phyloP scores from a whole-genome alignment of 2,888 invertebrate species.

The Drosophila subquinaria region DNA sequence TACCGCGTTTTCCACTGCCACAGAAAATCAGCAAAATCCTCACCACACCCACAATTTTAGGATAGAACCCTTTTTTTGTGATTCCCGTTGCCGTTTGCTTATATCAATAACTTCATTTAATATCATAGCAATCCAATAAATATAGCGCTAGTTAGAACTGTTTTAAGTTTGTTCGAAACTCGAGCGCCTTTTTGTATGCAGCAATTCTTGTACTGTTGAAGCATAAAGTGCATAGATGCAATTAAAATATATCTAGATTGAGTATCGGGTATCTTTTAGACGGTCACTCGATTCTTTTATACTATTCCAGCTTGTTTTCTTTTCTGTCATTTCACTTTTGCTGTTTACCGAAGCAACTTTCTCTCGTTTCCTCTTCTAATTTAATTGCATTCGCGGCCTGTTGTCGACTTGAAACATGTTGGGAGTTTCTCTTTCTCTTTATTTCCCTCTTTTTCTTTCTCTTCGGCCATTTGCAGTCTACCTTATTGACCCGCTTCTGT shows the following conservation, averaged over 20 bases:
- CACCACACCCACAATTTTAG: too few species aligned
- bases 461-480: neutral
- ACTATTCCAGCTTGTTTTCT: neutral
- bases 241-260: neutral
- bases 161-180: too few species aligned
- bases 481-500: conserved; percentile 29
- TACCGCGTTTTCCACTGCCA: too few species aligned
- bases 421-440: conserved; percentile 1
- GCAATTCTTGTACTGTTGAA: too few species aligned
- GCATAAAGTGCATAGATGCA: too few species aligned
- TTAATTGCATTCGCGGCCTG: conserved; percentile 20
- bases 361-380: conserved; percentile 24
- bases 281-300: neutral
- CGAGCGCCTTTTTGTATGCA: too few species aligned
- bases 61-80: too few species aligned
- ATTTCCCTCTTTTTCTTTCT: neutral
- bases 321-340: conserved; percentile 2
- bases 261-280: neutral
- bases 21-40: too few species aligned
- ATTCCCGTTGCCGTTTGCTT: too few species aligned
- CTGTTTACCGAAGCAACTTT: conserved; percentile 8
- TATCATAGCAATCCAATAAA: too few species aligned
- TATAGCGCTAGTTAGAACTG: too few species aligned
- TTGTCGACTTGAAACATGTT: neutral
- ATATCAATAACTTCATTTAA: too few species aligned